phyloP scores from a whole-genome alignment of 2,797 vertebrate species.

The Etheostoma nigrum region DNA sequence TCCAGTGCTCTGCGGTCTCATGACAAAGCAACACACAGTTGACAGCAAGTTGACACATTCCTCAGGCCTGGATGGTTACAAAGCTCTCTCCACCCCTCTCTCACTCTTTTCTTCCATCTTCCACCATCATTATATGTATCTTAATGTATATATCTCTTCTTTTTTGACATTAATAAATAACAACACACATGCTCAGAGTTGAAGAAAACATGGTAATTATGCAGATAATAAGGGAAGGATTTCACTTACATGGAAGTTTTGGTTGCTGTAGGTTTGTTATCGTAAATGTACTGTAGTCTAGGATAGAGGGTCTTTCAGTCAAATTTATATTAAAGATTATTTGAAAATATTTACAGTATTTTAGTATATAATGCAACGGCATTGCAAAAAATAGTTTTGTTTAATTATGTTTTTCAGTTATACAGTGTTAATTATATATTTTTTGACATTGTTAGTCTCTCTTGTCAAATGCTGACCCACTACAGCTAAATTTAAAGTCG shows the following conservation, averaged over 20 bases:
- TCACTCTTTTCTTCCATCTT: not conserved
- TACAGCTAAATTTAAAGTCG: not conserved
- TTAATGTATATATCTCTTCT: not conserved
- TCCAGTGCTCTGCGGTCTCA: constrained; percentile 61
- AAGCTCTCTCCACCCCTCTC: constrained; percentile 21
- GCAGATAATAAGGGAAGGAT: not conserved
- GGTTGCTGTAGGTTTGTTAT: not conserved
- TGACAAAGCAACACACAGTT: constrained; percentile 82
- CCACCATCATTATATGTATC: constrained; percentile 11
- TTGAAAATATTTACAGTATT: not conserved
- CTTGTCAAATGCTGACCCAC: not conserved
- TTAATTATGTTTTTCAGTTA: not conserved
- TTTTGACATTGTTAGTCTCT: not conserved
- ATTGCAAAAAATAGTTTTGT: not conserved
- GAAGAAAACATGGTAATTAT: not conserved
- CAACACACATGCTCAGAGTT: not conserved
- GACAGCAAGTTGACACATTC: constrained; percentile 83
- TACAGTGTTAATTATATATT: not conserved
- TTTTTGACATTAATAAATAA: constrained; percentile 25
- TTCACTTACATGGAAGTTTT: not conserved
- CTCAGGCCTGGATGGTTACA: constrained; percentile 59
- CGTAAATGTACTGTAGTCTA: not conserved
- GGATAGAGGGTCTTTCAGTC: not conserved
- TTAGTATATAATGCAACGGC: not conserved
- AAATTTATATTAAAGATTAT: not conserved